These are phyloP conservation scores for Thereuonema tuberculata DNA, from an alignment of 1,140 invertebrate species.

Conservation along the genomic window DNA sequence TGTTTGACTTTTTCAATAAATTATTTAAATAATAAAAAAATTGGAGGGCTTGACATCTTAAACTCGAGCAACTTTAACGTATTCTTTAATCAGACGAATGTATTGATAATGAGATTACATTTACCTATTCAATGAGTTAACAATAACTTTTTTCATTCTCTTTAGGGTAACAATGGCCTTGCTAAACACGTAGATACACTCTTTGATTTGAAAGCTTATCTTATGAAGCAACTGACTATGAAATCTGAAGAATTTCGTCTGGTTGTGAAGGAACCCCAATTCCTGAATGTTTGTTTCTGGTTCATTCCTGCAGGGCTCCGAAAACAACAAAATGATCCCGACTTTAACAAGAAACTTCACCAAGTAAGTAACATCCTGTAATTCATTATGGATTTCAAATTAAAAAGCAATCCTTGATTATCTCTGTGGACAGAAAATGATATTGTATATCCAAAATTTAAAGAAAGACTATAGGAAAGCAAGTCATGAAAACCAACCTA, in stretches of 20 bases:
- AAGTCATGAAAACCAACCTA: not conserved
- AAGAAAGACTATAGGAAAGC: not conserved
- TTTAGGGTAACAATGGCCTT: conserved; percentile 55
- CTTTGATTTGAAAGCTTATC: no score
- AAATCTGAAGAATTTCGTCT: no score
- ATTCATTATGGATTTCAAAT: conserved; percentile 1
- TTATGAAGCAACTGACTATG: no score
- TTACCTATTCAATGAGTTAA: no score
- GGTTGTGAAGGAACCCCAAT: conserved; percentile 66
- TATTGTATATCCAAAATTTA: conserved; percentile 1
- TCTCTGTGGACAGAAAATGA: not conserved
- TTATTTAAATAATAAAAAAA: no score
- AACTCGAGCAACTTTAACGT: no score
- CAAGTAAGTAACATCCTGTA: conserved; percentile 35
- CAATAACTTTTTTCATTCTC: no score
- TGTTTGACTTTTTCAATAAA: no score
- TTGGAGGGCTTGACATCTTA: no score
- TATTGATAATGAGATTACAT: no score
- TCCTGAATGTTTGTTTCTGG: conserved; percentile 92
- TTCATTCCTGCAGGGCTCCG: conserved; percentile 69
- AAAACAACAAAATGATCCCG: conserved; percentile 41
- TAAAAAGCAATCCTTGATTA: not conserved
- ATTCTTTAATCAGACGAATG: no score
- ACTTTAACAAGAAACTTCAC: conserved; percentile 53
- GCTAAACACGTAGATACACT: conserved; percentile 63